Conservation (phyloP, 2,888 invertebrate genomes). For the Tuberolachnus salignus region DNA sequence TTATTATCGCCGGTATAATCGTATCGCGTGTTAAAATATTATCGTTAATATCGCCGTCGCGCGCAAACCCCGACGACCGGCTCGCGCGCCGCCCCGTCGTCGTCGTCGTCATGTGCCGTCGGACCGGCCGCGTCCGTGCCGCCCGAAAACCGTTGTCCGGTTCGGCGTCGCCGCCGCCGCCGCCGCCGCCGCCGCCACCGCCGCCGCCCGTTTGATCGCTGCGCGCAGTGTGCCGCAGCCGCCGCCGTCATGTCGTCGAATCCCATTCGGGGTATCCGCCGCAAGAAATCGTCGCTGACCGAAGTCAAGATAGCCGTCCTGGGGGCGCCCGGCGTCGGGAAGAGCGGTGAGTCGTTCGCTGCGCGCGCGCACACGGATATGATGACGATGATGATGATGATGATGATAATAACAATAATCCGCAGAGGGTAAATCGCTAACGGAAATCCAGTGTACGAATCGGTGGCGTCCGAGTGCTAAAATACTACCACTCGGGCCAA, state of each 20-base stretch:
- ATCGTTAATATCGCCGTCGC: no score
- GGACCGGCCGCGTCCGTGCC: no score
- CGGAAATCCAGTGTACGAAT: no score
- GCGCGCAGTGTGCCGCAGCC: background rate
- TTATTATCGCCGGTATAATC: no score
- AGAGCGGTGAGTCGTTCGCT: slow-evolving; percentile 76
- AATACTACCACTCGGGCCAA: no score
- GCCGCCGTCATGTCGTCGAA: slow-evolving; percentile 64
- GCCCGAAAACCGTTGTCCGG: no score
- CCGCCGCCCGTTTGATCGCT: background rate
- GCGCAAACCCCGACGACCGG: background rate
- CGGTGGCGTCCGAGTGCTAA: no score
- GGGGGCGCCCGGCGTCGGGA: slow-evolving; percentile 88
- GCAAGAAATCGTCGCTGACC: slow-evolving; percentile 86
- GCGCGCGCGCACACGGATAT: background rate
- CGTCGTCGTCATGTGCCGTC: background rate
- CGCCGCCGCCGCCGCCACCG: no score
- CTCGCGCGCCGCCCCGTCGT: background rate
- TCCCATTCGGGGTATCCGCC: slow-evolving; percentile 79
- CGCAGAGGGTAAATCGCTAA: no score
- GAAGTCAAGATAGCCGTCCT: slow-evolving; percentile 91
- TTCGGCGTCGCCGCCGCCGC: no score
- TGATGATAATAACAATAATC: no score
- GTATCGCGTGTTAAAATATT: no score
- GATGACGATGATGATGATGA: background rate